Evolutionary conservation across 1,140 invertebrate genomes (phyloP).

Genomic region (Vanessa tameamea): DNA sequence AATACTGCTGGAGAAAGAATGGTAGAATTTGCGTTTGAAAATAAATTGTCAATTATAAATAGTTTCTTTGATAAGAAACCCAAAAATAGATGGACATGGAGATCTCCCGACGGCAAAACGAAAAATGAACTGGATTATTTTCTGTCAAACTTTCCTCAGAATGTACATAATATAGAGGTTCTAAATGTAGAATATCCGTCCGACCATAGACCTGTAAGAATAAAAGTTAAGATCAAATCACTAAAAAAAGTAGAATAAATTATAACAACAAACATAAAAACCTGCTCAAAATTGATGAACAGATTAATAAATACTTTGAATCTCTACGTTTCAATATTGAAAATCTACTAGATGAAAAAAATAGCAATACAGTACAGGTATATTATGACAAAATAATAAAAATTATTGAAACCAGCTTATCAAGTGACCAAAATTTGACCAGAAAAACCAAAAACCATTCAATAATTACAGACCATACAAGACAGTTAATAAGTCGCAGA

Average conservation of each 20-base stretch:
- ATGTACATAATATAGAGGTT: not conserved
- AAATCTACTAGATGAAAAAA: conserved; percentile 7
- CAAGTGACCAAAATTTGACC: not conserved
- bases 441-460: not conserved
- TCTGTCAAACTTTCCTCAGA: not conserved
- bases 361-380: not conserved
- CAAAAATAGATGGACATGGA: not conserved
- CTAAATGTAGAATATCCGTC: conserved; percentile 4
- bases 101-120: not conserved
- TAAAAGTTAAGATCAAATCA: conserved; percentile 5
- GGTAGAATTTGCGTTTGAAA: conserved; percentile 3
- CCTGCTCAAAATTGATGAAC: not conserved
- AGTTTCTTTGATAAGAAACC: not conserved
- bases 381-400: conserved; percentile 17
- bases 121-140: conserved; percentile 1
- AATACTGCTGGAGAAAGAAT: conserved; percentile 3
- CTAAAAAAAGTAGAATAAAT: conserved; percentile 14
- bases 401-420: conserved; percentile 11
- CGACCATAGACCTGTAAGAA: conserved; percentile 13
- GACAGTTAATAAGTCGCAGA: conserved; percentile 13
- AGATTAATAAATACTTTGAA: conserved; percentile 1
- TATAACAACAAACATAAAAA: conserved; percentile 13
- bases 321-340: not conserved
- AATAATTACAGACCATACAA: conserved; percentile 7
- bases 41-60: conserved; percentile 9